A percentile compares a stretch with the other conserved stretches of the same genome.
These are phyloP conservation scores for Bubalus kerabau DNA, from an alignment of 2,113 vertebrate species.

Conservation along the genomic window DNA sequence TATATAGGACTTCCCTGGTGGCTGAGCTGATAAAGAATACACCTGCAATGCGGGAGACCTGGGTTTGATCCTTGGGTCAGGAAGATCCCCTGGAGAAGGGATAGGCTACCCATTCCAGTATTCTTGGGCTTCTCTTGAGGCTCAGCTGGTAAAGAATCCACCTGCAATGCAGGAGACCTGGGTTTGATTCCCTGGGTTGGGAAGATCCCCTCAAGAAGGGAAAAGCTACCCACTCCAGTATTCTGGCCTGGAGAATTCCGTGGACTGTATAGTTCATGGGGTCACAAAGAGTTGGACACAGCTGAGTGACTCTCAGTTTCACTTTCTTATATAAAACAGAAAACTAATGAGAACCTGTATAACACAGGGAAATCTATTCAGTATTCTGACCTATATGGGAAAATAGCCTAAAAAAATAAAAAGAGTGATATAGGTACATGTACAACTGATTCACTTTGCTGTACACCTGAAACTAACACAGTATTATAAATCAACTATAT, in stretches of 20 bases:
- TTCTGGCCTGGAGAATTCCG: not conserved
- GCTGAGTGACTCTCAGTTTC: not conserved
- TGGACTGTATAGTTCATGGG: not conserved
- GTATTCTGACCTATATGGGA: not conserved
- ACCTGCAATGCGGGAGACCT: not conserved
- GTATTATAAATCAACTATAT: not conserved
- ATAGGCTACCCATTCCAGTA: not conserved
- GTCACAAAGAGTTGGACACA: not conserved
- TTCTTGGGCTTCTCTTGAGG: not conserved
- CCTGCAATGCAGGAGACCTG: fast-evolving
- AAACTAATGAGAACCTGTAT: not conserved
- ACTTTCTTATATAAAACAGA: not conserved
- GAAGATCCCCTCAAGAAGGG: not conserved
- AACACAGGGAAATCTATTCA: not conserved
- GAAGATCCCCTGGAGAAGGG: not conserved
- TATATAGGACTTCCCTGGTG: not conserved
- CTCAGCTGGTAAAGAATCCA: not conserved
- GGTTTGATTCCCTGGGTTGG: not conserved
- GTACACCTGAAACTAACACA: not conserved
- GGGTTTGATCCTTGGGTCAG: not conserved
- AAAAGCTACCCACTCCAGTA: not conserved
- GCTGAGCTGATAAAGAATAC: not conserved
- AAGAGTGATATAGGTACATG: not conserved
- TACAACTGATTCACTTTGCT: not conserved
- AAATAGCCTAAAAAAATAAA: not conserved